Evolutionary conservation across 2,888 invertebrate genomes (phyloP), one percentile per base, ranked within the genome.

Genomic region (Thyatira batis): DNA sequence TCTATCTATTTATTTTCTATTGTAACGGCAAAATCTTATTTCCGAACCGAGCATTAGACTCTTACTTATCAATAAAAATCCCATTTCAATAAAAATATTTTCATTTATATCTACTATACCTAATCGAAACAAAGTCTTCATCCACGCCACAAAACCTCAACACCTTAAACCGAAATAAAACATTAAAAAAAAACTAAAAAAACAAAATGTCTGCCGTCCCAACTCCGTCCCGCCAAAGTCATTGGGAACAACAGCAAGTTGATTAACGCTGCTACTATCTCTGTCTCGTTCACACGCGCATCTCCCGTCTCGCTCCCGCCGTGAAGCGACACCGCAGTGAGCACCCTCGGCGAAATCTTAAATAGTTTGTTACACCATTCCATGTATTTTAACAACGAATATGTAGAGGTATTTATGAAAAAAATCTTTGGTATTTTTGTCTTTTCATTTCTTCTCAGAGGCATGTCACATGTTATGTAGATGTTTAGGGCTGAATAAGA

Each of bases 211-310:
- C 50, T 3, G 13, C 9, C 13, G 17, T 20, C 59, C 72, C 54
- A 46, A 79, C 54, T 82, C 71, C 85, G 71, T 45, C 74, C 79
- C 81, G 65, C 66, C 43, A 13, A 45, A 50, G 65, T 57, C 64
- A 67, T 76, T 69, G 72, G 71, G 70, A 81, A 86, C 83, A 86
- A 83, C 83, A 81, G 72, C 55, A 69, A 82, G 77, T 87, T 87
- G 86, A 87, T 87, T 88, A 87, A 83, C 85, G 79, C 66, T 65
- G 72, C 78, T 74, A 68, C 71, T 61, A 54, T 61, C 2, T 3
- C 66, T 49, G 13, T 76, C 80, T 61, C 71, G 2, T 65, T 80
- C 76, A 13, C 77, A 61, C 80, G 17, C 60, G 44, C 4, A n/a
- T 49, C 3, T 1, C 23, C 63, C 52, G 9, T 71, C 71, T 69